A percentile compares a stretch with the other conserved stretches of the same genome.
These are phyloP conservation scores for Sapayoa aenigma DNA, from an alignment of 2,113 vertebrate species.

Conservation along the genomic window DNA sequence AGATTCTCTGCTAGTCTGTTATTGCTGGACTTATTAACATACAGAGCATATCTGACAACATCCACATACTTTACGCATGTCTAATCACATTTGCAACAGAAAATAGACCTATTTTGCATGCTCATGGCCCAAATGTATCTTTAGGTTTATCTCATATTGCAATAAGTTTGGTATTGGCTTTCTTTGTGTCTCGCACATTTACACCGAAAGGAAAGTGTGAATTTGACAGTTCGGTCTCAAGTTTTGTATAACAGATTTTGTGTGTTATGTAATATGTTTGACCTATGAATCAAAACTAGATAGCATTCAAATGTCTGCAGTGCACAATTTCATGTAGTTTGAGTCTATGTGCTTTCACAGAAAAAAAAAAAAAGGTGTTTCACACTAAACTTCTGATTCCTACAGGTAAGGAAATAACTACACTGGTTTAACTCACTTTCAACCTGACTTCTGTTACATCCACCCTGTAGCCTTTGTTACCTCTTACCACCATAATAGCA, in stretches of 20 bases:
- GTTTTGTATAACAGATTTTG: background rate
- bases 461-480: background rate
- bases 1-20: background rate
- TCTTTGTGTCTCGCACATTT: background rate
- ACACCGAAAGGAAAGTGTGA: background rate
- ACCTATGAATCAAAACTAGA: constrained; percentile 4
- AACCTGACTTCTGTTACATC: background rate
- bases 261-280: background rate
- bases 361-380: background rate
- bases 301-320: background rate
- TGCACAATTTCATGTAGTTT: background rate
- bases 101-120: background rate
- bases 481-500: background rate
- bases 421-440: background rate
- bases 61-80: background rate
- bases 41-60: background rate
- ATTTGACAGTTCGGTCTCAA: background rate
- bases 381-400: background rate
- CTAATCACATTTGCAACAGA: background rate
- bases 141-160: background rate
- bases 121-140: background rate
- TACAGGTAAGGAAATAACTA: background rate
- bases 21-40: background rate
- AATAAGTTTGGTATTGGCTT: background rate
- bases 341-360: background rate